Evolutionary conservation across 2,113 vertebrate genomes (phyloP), one percentile per base, ranked within the genome.

Genomic region (Poecile atricapillus): DNA sequence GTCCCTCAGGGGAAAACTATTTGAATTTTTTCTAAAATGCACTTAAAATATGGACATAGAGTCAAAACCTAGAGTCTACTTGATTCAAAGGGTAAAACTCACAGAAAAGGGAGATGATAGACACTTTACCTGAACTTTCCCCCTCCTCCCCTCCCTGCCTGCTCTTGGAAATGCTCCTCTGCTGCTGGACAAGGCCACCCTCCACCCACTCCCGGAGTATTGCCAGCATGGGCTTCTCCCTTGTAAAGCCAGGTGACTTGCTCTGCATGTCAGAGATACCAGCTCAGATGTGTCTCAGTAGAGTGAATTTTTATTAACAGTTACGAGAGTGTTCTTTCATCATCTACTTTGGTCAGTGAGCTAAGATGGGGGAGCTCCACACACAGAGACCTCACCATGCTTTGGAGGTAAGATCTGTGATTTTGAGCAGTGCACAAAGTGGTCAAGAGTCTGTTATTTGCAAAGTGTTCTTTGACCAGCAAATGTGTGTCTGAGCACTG

Each of bases 181-280:
- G 25, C 25, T 70, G 35, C 55, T 70, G 75, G 37, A 28, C 47
- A 39, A 43, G n/a, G 35, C 41, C 52, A 59, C 19, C 19, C 9
- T 89, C 22, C 9, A 1, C 18, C 43, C 15, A 43, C 9, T 55
- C 28, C 37, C 41, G 35, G 50, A 58, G 17, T 39, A 37, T n/a
- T 4, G 1, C 39, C n/a, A 24, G 5, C 0, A 0, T 4, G 20
- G 43, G 12, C 39, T 73, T 27, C 39, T 76, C 12, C 49, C 44
- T 24, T 30, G 13, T 62, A 37, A 79, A 60, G 20, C 30, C 39
- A 52, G 15, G 25, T 37, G 13, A n/a, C 49, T 71, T 69, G 56
- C 21, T 85, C 25, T 56, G 35, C 15, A 0, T 28, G 15, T 73
- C 44, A 47, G 79, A 65, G 31, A 22, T 10, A 10, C 0, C 47